These are phyloP conservation scores for Plebejus melissa DNA, from an alignment of 2,888 invertebrate genomes.

Conservation along the genomic window DNA sequence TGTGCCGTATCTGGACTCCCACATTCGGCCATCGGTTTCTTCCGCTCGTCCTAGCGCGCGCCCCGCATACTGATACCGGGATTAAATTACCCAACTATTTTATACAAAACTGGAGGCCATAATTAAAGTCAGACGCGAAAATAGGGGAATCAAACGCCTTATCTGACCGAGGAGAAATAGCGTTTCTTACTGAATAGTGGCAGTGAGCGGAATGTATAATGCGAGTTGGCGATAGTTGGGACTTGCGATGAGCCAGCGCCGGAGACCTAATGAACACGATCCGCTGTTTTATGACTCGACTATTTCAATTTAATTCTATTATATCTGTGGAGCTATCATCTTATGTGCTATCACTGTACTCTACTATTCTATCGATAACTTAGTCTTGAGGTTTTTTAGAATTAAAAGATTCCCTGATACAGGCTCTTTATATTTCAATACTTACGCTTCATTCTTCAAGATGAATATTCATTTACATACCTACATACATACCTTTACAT, in stretches of 20 bases:
- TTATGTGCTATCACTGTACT: not conserved
- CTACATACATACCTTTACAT: too few relatives aligned
- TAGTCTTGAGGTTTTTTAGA: too few relatives aligned
- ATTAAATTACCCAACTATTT: constrained; percentile 79
- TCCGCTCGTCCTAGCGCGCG: constrained; percentile 51
- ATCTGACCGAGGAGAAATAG: constrained; percentile 76
- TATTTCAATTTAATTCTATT: constrained; percentile 23
- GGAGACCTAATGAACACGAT: constrained; percentile 62
- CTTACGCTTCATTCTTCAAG: too few relatives aligned
- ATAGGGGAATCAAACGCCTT: constrained; percentile 77
- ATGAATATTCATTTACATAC: too few relatives aligned
- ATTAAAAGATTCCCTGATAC: too few relatives aligned
- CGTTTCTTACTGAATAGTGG: constrained; percentile 75
- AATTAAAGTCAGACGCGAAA: constrained; percentile 76
- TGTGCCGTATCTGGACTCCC: not conserved
- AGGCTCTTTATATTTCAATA: too few relatives aligned
- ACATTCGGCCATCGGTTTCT: constrained; percentile 40
- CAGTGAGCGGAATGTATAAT: constrained; percentile 79
- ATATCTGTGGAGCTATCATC: constrained; percentile 27
- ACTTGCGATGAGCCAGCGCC: constrained; percentile 37
- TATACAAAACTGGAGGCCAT: constrained; percentile 77
- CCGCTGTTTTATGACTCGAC: constrained; percentile 42
- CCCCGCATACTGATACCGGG: constrained; percentile 71
- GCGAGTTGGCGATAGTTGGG: constrained; percentile 58
- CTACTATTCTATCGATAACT: not conserved